These are phyloP conservation scores for Leptinotarsa defecta DNA, from an alignment of 1,140 invertebrate species.

Conservation along the genomic window DNA sequence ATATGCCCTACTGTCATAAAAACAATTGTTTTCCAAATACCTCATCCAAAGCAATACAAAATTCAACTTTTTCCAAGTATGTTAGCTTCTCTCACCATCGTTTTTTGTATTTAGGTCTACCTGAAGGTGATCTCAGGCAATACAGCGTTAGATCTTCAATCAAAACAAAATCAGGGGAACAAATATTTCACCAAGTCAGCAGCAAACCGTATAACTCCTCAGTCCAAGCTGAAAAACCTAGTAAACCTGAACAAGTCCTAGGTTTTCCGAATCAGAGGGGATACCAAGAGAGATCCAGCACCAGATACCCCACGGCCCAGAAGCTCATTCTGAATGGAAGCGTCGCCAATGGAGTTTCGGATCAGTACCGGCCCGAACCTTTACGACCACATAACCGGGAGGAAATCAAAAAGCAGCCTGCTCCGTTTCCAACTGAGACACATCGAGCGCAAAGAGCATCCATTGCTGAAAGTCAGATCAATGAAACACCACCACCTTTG, in stretches of 20 bases:
- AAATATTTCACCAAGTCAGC: conserved; percentile 48
- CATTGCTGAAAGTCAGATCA: conserved; percentile 41
- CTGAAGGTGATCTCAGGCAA: conserved; percentile 41
- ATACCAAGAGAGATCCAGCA: conserved; percentile 47
- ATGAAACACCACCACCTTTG: conserved; percentile 50
- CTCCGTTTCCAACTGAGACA: neutral
- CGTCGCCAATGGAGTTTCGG: conserved; percentile 47
- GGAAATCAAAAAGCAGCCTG: conserved; percentile 33
- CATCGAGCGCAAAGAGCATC: conserved; percentile 36
- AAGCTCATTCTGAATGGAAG: conserved; percentile 59
- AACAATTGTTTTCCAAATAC: no score
- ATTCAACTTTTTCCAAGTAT: no score
- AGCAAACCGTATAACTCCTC: conserved; percentile 41
- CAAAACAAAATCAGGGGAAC: conserved; percentile 41
- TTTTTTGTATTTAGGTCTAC: conserved; percentile 30
- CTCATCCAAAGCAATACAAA: no score
- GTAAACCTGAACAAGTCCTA: conserved; percentile 35
- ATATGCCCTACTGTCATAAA: no score
- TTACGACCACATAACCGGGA: conserved; percentile 42
- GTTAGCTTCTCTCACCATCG: no score
- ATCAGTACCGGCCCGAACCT: conserved; percentile 47
- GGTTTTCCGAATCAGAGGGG: conserved; percentile 44
- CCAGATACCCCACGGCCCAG: conserved; percentile 47
- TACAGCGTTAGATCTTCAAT: conserved; percentile 42
- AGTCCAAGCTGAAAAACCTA: conserved; percentile 18